Conservation (phyloP, 2,888 invertebrate genomes). For the Salpingus planirostris region DNA sequence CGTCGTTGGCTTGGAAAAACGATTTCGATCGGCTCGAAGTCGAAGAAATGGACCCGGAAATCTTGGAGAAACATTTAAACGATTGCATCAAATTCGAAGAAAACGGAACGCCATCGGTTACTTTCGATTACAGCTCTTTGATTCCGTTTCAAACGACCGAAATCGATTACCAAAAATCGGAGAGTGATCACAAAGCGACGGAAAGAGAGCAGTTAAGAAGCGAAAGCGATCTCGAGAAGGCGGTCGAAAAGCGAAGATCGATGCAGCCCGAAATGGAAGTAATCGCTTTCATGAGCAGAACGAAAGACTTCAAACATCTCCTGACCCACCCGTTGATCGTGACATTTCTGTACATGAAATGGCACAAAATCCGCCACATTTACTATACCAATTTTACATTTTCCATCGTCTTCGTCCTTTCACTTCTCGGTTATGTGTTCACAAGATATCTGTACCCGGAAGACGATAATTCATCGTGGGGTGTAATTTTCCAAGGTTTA, state of each 20-base stretch:
- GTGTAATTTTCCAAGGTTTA: too few species aligned
- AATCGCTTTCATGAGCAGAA: conserved; percentile 60
- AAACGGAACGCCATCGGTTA: conserved; percentile 52
- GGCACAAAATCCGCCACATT: conserved; percentile 66
- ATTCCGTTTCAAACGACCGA: conserved; percentile 8
- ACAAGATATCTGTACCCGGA: too few species aligned
- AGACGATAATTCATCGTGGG: conserved; percentile 26
- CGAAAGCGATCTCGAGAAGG: too few species aligned
- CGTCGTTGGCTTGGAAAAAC: conserved; percentile 63
- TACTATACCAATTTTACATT: conserved; percentile 65
- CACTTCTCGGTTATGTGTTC: conserved; percentile 61
- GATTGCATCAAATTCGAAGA: conserved; percentile 61
- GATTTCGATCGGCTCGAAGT: conserved; percentile 59
- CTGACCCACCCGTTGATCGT: conserved; percentile 72
- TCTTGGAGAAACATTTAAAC: conserved; percentile 65
- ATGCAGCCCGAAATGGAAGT: conserved; percentile 73
- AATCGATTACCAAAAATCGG: neutral
- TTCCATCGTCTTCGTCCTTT: conserved; percentile 59
- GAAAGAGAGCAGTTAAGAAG: too few species aligned
- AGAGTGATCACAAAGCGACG: conserved; percentile 32
- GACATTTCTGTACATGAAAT: conserved; percentile 72
- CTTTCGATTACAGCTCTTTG: conserved; percentile 56
- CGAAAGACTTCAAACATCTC: conserved; percentile 57
- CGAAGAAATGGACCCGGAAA: conserved; percentile 59
- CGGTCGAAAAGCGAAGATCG: too few species aligned